phyloP scores from a whole-genome alignment of 1,140 invertebrate species.

The Zaprionus taronus region DNA sequence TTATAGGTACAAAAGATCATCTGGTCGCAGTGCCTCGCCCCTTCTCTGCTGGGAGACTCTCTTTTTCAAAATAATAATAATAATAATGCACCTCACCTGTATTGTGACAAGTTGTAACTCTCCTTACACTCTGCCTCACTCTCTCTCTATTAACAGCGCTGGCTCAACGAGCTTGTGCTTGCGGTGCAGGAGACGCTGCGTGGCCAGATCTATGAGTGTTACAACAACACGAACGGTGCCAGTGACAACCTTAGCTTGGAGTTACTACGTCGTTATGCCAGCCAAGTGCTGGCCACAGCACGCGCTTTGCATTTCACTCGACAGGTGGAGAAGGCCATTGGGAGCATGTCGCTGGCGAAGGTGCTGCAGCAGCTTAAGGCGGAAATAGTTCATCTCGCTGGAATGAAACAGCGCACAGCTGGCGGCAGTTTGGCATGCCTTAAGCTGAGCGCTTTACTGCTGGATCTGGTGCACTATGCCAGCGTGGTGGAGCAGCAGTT shows the following conservation, averaged over 20 bases:
- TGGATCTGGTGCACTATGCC: slow-evolving; percentile 97
- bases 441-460: slow-evolving; percentile 91
- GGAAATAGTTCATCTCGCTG: slow-evolving; percentile 76
- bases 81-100: background rate
- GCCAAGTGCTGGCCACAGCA: slow-evolving; percentile 92
- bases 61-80: no score
- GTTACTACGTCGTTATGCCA: slow-evolving; percentile 91
- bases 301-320: slow-evolving; percentile 92
- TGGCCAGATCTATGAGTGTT: slow-evolving; percentile 88
- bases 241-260: slow-evolving; percentile 85
- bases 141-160: slow-evolving; percentile 85
- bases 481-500: slow-evolving; percentile 92
- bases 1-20: no score
- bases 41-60: no score
- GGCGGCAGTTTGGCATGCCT: slow-evolving; percentile 70
- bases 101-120: background rate
- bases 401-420: slow-evolving; percentile 60
- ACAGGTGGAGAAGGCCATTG: slow-evolving; percentile 92
- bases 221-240: slow-evolving; percentile 81
- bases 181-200: slow-evolving; percentile 94
- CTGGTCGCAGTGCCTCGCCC: no score
- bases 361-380: slow-evolving; percentile 82
- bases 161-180: slow-evolving; percentile 91
- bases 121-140: no score
- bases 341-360: slow-evolving; percentile 87